A percentile compares a stretch with the other conserved stretches of the same genome.
phyloP scores from a whole-genome alignment of 2,797 vertebrate genomes.

The Sebastes hubbsi region DNA sequence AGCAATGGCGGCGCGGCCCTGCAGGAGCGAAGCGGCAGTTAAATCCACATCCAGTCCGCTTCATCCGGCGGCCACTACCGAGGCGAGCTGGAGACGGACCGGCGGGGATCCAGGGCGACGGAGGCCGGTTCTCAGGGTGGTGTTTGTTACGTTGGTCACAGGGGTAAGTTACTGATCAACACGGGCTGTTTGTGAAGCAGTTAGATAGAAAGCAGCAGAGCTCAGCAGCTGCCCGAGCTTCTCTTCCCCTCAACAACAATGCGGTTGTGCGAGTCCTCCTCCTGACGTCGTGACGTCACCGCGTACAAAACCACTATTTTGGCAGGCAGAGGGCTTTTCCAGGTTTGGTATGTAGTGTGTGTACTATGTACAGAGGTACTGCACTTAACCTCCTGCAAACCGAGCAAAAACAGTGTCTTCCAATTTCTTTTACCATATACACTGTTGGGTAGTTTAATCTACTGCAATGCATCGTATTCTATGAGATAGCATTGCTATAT shows the following conservation, averaged over 20 bases:
- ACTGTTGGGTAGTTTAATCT: too few relatives aligned
- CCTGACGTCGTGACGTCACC: conserved; percentile 64
- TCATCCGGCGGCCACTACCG: conserved; percentile 62
- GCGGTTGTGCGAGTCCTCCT: conserved; percentile 72
- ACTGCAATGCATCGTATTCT: too few relatives aligned
- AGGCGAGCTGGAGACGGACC: conserved; percentile 16
- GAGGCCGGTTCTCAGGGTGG: conserved; percentile 14
- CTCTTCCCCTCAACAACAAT: conserved; percentile 87
- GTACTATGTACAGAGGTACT: neutral
- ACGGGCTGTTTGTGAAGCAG: conserved; percentile 9
- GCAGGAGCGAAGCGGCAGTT: conserved; percentile 71
- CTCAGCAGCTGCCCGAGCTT: conserved; percentile 69
- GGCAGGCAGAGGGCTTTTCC: neutral
- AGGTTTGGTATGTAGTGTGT: neutral
- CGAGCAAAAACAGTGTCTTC: too few relatives aligned
- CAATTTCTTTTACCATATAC: too few relatives aligned
- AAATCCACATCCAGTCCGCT: conserved; percentile 76
- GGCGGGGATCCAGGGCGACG: conserved; percentile 70
- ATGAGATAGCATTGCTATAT: too few relatives aligned
- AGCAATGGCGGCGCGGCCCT: conserved; percentile 84
- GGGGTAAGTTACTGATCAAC: neutral
- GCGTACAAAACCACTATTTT: conserved; percentile 24
- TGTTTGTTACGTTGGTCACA: neutral
- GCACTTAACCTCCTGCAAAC: neutral
- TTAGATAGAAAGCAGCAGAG: conserved; percentile 48